phyloP scores from a whole-genome alignment of 1,140 invertebrate genomes.

The Dendrolimus punctatus region DNA sequence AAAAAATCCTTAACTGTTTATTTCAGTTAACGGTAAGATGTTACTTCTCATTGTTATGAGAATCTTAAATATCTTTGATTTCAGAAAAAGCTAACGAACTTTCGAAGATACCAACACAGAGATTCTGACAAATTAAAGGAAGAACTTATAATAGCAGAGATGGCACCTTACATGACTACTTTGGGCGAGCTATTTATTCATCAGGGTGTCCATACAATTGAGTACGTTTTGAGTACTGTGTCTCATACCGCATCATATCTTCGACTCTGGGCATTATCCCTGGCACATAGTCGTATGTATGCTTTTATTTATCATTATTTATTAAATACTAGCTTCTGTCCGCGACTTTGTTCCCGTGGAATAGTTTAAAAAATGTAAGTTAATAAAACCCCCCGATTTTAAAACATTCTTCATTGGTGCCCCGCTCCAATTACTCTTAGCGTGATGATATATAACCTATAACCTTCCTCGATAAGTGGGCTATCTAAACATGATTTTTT shows the following conservation, averaged over 20 bases:
- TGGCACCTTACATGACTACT: constrained; percentile 57
- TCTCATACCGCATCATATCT: constrained; percentile 98
- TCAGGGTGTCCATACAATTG: constrained; percentile 97
- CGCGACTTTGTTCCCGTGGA: too few species aligned
- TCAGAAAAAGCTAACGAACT: constrained; percentile 31
- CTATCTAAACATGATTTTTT: too few species aligned
- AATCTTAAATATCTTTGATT: neutral
- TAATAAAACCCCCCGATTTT: too few species aligned
- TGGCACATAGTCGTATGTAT: constrained; percentile 95
- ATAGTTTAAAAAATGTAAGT: too few species aligned
- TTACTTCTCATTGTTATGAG: too few species aligned
- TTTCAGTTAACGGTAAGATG: too few species aligned
- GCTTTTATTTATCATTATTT: neutral
- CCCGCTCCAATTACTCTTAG: too few species aligned
- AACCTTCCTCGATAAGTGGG: too few species aligned
- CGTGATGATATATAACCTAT: too few species aligned
- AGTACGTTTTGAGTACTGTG: constrained; percentile 96
- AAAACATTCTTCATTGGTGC: too few species aligned
- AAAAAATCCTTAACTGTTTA: too few species aligned
- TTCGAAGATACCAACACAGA: constrained; percentile 27
- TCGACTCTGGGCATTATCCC: constrained; percentile 95
- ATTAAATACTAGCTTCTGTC: too few species aligned
- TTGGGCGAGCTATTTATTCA: constrained; percentile 93
- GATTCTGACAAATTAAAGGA: constrained; percentile 41
- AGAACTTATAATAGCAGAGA: constrained; percentile 30